Percentiles rank a stretch among this genome's conserved stretches.
phyloP scores from a whole-genome alignment of 2,797 vertebrate species.

The Tiaroga cobitis region DNA sequence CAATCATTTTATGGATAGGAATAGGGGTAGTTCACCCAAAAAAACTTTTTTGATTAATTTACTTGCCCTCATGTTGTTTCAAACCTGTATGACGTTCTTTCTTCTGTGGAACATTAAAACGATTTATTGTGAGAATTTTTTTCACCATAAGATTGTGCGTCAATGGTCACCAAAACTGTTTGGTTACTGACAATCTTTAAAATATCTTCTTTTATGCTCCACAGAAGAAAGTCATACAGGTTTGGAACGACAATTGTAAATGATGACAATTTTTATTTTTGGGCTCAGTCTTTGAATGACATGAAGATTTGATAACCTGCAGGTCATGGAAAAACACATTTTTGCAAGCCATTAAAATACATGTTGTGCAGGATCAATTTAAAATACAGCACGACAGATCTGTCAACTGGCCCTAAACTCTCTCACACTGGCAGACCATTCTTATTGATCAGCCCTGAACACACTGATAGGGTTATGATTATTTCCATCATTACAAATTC shows the following conservation, averaged over 20 bases:
- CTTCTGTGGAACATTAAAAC: too few relatives aligned
- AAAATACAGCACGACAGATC: neutral
- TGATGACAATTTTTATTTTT: neutral
- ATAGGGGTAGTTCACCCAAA: too few relatives aligned
- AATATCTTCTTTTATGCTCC: neutral
- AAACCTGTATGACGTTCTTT: neutral
- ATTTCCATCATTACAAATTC: neutral
- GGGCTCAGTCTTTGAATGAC: neutral
- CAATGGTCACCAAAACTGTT: neutral
- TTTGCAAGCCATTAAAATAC: neutral
- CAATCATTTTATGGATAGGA: neutral
- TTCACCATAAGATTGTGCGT: neutral
- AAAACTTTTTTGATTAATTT: too few relatives aligned
- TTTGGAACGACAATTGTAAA: neutral
- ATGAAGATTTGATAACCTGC: neutral
- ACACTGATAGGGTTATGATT: neutral
- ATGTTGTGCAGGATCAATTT: neutral
- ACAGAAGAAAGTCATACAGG: neutral
- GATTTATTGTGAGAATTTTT: too few relatives aligned
- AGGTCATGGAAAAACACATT: neutral
- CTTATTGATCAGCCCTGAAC: neutral
- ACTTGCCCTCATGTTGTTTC: neutral
- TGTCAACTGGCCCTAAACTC: neutral
- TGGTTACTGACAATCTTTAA: neutral
- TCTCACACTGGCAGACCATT: neutral